Conservation (phyloP, 92 coral and sea anemone genomes). For the Actinostola sp. region DNA sequence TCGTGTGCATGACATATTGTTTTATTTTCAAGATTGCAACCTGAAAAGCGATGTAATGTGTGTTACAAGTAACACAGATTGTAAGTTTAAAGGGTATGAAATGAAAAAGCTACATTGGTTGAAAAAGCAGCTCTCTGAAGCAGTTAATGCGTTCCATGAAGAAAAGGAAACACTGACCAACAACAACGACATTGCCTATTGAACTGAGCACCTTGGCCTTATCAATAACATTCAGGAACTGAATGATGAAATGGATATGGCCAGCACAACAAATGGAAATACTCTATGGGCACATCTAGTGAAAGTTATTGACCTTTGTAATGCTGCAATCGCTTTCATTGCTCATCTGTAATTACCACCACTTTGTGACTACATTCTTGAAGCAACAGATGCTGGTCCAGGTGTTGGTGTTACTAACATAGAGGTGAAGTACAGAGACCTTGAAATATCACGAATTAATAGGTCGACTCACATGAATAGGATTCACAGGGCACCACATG, state of each 20-base stretch:
- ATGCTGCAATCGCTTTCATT: constrained; percentile 27
- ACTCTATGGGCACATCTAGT: constrained; percentile 8
- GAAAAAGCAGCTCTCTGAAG: constrained; percentile 29
- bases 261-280: constrained; percentile 4
- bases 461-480: constrained; percentile 41
- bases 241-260: constrained; percentile 19
- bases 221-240: constrained; percentile 14
- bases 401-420: constrained; percentile 53
- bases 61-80: constrained; percentile 35
- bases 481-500: constrained; percentile 54
- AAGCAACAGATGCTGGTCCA: constrained; percentile 62
- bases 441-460: constrained; percentile 51
- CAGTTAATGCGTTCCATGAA: constrained; percentile 21
- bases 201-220: constrained; percentile 15
- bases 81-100: constrained; percentile 57
- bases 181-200: constrained; percentile 12
- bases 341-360: constrained; percentile 30
- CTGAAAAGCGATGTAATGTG: constrained; percentile 54
- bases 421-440: constrained; percentile 48
- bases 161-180: constrained; percentile 2
- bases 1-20: constrained; percentile 51
- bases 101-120: constrained; percentile 32
- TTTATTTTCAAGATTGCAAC: constrained; percentile 43
- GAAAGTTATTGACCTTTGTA: constrained; percentile 24
- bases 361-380: constrained; percentile 43